Conservation (phyloP, 2,888 invertebrate genomes). For the Volucella zonaria region DNA sequence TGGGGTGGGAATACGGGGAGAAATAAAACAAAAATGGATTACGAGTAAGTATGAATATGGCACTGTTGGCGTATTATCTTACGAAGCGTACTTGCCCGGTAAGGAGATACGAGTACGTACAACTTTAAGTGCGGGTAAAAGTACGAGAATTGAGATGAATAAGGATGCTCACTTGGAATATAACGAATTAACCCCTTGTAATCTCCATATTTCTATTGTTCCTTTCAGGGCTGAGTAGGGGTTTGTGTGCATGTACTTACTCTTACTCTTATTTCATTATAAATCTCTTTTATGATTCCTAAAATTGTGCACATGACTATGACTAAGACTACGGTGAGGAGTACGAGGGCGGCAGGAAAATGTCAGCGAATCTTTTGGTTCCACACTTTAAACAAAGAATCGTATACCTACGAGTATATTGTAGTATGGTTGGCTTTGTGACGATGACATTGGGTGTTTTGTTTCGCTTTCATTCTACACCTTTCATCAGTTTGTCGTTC, state of each 20-base stretch:
- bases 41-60: too few species aligned
- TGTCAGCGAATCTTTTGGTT: constrained; percentile 26
- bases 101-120: constrained; percentile 5
- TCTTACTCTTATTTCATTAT: constrained; percentile 48
- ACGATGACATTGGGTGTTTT: constrained; percentile 17
- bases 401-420: too few species aligned
- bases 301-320: constrained; percentile 4
- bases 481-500: constrained; percentile 23
- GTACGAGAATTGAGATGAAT: not conserved
- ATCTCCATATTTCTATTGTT: constrained; percentile 37
- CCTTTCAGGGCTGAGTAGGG: not conserved
- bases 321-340: not conserved
- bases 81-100: constrained; percentile 29
- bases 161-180: constrained; percentile 57
- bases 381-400: not conserved
- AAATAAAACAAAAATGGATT: too few species aligned
- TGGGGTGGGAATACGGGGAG: not conserved
- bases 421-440: constrained; percentile 43
- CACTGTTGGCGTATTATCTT: constrained; percentile 36
- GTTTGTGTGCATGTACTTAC: not conserved
- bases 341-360: not conserved
- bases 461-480: constrained; percentile 17
- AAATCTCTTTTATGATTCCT: constrained; percentile 42
- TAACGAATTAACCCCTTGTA: constrained; percentile 60
- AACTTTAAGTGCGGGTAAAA: too few species aligned